These are phyloP conservation scores for Dendroctonus valens DNA, from an alignment of 1,140 invertebrate species.

Conservation along the genomic window DNA sequence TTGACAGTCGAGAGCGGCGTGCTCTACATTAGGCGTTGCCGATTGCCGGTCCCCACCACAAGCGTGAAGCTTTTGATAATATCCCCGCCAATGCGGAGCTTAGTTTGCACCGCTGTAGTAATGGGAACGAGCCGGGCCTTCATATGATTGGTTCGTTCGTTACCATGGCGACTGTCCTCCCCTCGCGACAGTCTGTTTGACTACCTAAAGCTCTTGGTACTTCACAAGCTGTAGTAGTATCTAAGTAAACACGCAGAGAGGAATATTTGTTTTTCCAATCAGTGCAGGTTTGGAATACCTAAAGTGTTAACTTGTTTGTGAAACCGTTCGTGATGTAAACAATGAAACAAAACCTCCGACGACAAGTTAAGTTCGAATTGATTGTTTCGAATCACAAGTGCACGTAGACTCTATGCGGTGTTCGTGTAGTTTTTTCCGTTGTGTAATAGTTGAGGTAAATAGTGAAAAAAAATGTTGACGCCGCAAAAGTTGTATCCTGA, in stretches of 20 bases:
- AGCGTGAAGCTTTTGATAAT: slow-evolving; percentile 13
- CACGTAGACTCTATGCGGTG: slow-evolving; percentile 18
- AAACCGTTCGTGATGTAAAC: slow-evolving; percentile 52
- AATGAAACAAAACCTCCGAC: slow-evolving; percentile 51
- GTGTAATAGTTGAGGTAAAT: slow-evolving; percentile 30
- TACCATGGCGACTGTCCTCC: slow-evolving; percentile 45
- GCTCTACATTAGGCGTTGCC: slow-evolving; percentile 29
- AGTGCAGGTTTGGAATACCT: slow-evolving; percentile 53
- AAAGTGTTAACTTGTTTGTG: slow-evolving; percentile 54
- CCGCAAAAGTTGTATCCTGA: slow-evolving; percentile 56
- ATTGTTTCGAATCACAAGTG: slow-evolving; percentile 40
- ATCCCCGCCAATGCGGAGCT: slow-evolving; percentile 33
- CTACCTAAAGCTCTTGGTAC: slow-evolving; percentile 52
- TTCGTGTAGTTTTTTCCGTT: slow-evolving; percentile 8
- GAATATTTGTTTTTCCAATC: slow-evolving; percentile 54
- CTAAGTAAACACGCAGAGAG: slow-evolving; percentile 52
- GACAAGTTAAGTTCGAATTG: slow-evolving; percentile 49
- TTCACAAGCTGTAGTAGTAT: slow-evolving; percentile 53
- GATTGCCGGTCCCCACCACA: slow-evolving; percentile 17
- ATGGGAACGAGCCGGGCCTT: slow-evolving; percentile 12
- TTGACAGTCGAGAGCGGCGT: slow-evolving; percentile 34
- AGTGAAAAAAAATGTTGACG: slow-evolving; percentile 43
- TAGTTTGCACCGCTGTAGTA: slow-evolving; percentile 39
- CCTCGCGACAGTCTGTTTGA: slow-evolving; percentile 47
- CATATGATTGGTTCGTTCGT: slow-evolving; percentile 38